Percentiles rank a stretch among this genome's conserved stretches.
These are phyloP conservation scores for Zosterops borbonicus DNA, from an alignment of 2,113 vertebrate species.

Conservation along the genomic window DNA sequence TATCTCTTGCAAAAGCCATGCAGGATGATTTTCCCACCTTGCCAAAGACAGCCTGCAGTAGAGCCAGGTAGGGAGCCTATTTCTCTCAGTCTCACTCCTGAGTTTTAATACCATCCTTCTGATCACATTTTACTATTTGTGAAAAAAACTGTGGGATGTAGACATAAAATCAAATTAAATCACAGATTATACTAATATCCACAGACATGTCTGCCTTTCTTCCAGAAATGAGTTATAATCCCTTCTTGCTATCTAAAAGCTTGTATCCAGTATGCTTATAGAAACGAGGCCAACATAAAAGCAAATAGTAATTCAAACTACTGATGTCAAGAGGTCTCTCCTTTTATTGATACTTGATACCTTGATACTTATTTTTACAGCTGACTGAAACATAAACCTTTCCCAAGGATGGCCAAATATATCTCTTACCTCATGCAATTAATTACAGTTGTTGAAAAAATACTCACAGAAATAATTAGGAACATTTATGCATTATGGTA, in stretches of 20 bases:
- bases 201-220: not conserved
- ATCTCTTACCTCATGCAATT: not conserved
- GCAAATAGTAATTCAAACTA: not conserved
- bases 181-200: not conserved
- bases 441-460: not conserved
- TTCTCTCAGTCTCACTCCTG: not conserved
- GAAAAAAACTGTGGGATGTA: not conserved
- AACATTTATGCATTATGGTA: not conserved
- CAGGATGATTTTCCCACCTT: not conserved
- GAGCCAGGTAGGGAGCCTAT: not conserved
- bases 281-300: not conserved
- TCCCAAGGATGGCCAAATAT: not conserved
- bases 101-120: not conserved
- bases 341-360: not conserved
- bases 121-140: not conserved
- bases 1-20: not conserved
- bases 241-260: not conserved
- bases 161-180: not conserved
- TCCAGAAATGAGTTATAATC: not conserved
- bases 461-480: not conserved
- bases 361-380: not conserved
- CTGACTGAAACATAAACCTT: not conserved
- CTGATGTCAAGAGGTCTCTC: not conserved
- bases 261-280: not conserved
- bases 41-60: not conserved